Evolutionary conservation across 2,797 vertebrate species (phyloP).

Genomic region (Eupleurogrammus muticus): DNA sequence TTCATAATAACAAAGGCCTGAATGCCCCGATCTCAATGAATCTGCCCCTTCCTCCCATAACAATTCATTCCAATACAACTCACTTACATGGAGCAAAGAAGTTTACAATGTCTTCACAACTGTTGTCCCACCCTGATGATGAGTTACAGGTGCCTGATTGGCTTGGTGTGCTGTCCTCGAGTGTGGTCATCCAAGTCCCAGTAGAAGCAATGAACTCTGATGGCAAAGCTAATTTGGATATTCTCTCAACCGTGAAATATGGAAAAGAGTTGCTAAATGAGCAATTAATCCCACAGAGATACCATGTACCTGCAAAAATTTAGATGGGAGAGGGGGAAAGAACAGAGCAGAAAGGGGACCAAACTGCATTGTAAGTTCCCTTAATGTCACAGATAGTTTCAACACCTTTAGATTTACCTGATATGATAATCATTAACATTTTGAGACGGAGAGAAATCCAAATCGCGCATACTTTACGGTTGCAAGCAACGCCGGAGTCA

Average conservation of each 20-base stretch:
- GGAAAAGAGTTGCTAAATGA: constrained; percentile 82
- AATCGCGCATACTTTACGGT: constrained; percentile 15
- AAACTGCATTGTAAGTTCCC: constrained; percentile 58
- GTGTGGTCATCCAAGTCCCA: constrained; percentile 73
- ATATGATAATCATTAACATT: constrained; percentile 18
- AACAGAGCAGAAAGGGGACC: constrained; percentile 45
- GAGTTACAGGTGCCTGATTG: constrained; percentile 58
- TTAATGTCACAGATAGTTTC: constrained; percentile 31
- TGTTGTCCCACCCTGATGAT: constrained; percentile 49
- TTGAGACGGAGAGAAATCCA: constrained; percentile 15
- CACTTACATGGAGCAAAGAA: constrained; percentile 35
- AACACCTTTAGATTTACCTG: constrained; percentile 18
- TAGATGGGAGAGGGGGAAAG: constrained; percentile 56
- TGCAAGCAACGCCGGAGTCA: constrained; percentile 30
- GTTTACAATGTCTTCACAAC: constrained; percentile 32
- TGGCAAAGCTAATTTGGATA: constrained; percentile 83
- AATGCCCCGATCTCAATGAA: constrained; percentile 55
- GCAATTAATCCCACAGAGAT: constrained; percentile 83
- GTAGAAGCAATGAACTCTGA: constrained; percentile 75
- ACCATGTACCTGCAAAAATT: constrained; percentile 73
- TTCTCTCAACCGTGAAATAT: constrained; percentile 81
- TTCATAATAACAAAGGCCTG: constrained; percentile 71
- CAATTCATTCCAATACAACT: constrained; percentile 41
- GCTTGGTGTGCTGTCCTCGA: constrained; percentile 53
- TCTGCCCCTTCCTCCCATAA: constrained; percentile 54